Evolutionary conservation across 2,797 vertebrate genomes (phyloP).

Genomic region (Cynopterus sphinx): DNA sequence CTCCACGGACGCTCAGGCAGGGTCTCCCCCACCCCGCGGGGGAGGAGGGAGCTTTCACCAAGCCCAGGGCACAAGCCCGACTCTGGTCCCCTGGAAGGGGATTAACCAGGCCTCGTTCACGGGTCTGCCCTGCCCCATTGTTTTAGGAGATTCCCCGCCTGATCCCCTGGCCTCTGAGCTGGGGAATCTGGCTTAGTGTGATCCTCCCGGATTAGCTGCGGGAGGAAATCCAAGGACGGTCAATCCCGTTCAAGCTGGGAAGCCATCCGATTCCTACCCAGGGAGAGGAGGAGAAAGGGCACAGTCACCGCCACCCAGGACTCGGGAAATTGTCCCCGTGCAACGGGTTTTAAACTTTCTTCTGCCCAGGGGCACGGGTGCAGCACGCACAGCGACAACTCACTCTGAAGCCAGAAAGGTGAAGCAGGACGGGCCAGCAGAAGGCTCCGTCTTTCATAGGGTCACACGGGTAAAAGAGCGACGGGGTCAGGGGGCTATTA

Average conservation of each 20-base stretch:
- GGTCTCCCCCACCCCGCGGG: neutral
- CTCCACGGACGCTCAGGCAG: neutral
- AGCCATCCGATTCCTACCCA: neutral
- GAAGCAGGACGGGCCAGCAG: neutral
- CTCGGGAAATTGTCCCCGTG: neutral
- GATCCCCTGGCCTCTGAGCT: neutral
- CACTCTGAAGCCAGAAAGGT: neutral
- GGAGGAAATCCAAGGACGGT: neutral
- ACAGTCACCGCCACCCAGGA: neutral
- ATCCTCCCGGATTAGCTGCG: conserved; percentile 38
- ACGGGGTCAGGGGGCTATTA: too few species aligned
- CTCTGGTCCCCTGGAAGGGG: too few species aligned
- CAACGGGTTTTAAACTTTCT: neutral
- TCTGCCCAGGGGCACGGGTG: neutral
- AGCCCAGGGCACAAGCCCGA: too few species aligned
- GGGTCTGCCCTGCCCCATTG: neutral
- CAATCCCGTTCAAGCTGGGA: too few species aligned
- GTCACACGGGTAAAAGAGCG: neutral
- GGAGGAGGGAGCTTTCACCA: neutral
- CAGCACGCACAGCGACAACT: neutral
- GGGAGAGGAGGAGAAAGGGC: neutral
- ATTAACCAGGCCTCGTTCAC: neutral
- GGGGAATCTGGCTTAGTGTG: neutral
- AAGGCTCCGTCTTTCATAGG: neutral
- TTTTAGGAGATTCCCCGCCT: neutral